Evolutionary conservation across 2,888 invertebrate genomes (phyloP).

Genomic region (Dusona sp.): DNA sequence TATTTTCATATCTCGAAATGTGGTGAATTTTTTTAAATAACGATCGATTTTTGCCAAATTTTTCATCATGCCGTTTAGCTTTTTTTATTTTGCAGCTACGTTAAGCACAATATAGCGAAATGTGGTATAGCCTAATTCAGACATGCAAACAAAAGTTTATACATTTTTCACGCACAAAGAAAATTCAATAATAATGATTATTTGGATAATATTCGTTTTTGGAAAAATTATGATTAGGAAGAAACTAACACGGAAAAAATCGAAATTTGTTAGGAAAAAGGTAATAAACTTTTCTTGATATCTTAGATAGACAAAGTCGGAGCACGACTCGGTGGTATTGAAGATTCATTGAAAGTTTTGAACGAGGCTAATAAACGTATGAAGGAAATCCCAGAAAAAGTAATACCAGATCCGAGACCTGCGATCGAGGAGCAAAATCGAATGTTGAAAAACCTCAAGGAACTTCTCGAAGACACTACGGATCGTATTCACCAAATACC

Average conservation of each 20-base stretch:
- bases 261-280: neutral
- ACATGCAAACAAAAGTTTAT: too few species aligned
- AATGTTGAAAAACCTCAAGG: conserved; percentile 75
- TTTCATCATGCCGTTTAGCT: too few species aligned
- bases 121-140: too few species aligned
- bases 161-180: too few species aligned
- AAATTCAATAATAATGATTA: neutral
- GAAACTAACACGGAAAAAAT: neutral
- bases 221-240: neutral
- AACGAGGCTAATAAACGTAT: conserved; percentile 71
- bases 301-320: conserved; percentile 75
- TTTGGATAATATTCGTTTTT: neutral
- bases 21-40: too few species aligned
- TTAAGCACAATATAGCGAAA: too few species aligned
- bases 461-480: conserved; percentile 76
- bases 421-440: conserved; percentile 75
- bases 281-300: neutral
- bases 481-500: conserved; percentile 77
- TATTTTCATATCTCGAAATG: too few species aligned
- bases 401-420: conserved; percentile 63
- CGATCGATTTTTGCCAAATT: too few species aligned
- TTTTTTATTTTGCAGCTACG: too few species aligned
- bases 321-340: conserved; percentile 73
- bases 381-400: conserved; percentile 66
- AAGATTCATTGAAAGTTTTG: conserved; percentile 73